These are phyloP conservation scores for Allygus modestus DNA, from an alignment of 2,888 invertebrate species.

Conservation along the genomic window DNA sequence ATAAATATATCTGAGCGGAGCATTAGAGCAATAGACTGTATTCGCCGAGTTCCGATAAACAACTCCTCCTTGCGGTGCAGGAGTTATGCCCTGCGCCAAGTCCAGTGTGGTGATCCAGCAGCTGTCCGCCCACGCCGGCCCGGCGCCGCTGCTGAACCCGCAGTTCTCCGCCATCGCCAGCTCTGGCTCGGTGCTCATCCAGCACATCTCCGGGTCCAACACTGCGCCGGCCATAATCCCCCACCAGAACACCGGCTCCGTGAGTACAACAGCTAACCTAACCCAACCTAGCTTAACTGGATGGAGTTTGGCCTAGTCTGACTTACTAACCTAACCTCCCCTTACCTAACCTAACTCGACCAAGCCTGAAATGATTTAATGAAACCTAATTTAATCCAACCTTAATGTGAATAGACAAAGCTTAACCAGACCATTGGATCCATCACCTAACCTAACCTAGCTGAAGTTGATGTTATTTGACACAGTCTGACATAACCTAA, in stretches of 20 bases:
- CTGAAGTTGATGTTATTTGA: too few relatives aligned
- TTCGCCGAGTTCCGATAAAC: too few relatives aligned
- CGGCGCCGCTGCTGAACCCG: slow-evolving; percentile 72
- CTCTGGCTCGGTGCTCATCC: slow-evolving; percentile 63
- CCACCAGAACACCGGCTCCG: slow-evolving; percentile 61
- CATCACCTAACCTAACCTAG: too few relatives aligned
- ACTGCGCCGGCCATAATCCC: slow-evolving; percentile 58
- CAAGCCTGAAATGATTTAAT: background rate
- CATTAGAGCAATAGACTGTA: too few relatives aligned
- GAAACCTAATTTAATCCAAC: too few relatives aligned
- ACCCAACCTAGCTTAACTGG: background rate
- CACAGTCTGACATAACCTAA: too few relatives aligned
- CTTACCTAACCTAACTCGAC: background rate
- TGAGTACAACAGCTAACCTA: slow-evolving; percentile 12
- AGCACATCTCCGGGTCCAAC: slow-evolving; percentile 64
- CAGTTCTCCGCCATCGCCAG: slow-evolving; percentile 63
- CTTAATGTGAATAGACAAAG: too few relatives aligned
- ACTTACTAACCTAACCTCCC: background rate
- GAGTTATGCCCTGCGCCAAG: slow-evolving; percentile 65
- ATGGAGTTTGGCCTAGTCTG: background rate
- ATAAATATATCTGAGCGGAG: too few relatives aligned
- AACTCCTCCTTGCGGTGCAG: slow-evolving; percentile 25
- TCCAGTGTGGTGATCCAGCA: slow-evolving; percentile 65
- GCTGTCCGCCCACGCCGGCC: slow-evolving; percentile 65
- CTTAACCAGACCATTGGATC: too few relatives aligned